phyloP scores from a whole-genome alignment of 1,140 invertebrate genomes.

The Caerostris extrusa region DNA sequence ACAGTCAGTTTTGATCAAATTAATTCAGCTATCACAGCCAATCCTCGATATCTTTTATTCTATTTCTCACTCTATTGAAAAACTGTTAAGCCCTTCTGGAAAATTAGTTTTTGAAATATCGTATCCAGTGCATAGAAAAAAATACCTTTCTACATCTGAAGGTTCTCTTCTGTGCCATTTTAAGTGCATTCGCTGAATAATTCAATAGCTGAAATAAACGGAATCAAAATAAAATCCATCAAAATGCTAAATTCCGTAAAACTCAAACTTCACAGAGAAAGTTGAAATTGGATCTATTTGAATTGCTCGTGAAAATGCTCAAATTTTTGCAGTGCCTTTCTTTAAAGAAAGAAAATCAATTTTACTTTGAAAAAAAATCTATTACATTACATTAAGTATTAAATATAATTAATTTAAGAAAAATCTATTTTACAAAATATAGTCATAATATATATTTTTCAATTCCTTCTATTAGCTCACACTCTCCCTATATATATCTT shows the following conservation, averaged over 20 bases:
- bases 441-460: too few relatives aligned
- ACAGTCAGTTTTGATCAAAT: too few relatives aligned
- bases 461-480: too few relatives aligned
- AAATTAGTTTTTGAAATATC: conserved; percentile 22
- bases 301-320: conserved; percentile 10
- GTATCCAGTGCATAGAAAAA: background rate
- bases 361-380: too few relatives aligned
- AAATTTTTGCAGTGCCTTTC: background rate
- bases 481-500: too few relatives aligned
- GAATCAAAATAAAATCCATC: conserved; percentile 63
- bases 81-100: background rate
- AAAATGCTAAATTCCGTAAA: conserved; percentile 61
- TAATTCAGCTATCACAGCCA: too few relatives aligned
- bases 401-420: too few relatives aligned
- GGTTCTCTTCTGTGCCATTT: conserved; percentile 15
- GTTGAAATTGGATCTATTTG: conserved; percentile 37
- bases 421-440: too few relatives aligned
- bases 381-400: too few relatives aligned
- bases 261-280: conserved; percentile 38
- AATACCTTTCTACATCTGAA: background rate
- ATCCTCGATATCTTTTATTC: too few relatives aligned
- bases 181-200: conserved; percentile 32
- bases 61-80: too few relatives aligned
- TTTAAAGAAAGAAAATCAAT: too few relatives aligned
- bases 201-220: conserved; percentile 34